A percentile compares a stretch with the other conserved stretches of the same genome.
phyloP scores from a whole-genome alignment of 2,113 vertebrate genomes.

The Onychorhynchus coronatus region DNA sequence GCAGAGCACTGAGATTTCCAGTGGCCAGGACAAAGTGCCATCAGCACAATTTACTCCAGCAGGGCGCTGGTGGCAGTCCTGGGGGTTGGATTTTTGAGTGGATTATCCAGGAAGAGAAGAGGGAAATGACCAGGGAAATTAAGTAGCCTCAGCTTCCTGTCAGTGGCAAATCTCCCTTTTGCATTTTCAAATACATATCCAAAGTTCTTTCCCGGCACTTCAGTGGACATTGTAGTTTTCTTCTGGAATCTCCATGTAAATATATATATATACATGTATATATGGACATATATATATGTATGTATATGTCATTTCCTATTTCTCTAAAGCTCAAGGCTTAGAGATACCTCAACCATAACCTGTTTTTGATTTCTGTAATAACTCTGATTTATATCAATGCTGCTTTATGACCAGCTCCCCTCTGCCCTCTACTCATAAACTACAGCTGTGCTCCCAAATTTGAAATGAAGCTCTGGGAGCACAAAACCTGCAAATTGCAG shows the following conservation, averaged over 20 bases:
- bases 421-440: background rate
- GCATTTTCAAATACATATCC: background rate
- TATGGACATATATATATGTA: background rate
- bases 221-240: background rate
- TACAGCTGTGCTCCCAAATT: background rate
- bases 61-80: background rate
- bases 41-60: background rate
- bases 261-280: background rate
- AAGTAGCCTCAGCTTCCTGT: background rate
- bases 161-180: background rate
- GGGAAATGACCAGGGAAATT: background rate
- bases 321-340: background rate
- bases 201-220: background rate
- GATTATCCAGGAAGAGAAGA: background rate
- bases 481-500: background rate
- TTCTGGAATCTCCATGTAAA: background rate
- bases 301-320: background rate
- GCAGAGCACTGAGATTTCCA: background rate
- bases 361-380: constrained; percentile 17
- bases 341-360: background rate
- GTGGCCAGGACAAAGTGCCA: background rate
- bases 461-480: background rate
- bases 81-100: background rate
- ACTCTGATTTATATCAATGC: constrained; percentile 24
- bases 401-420: background rate